Evolutionary conservation across 2,113 vertebrate genomes (phyloP).

Genomic region (Chauna torquata): DNA sequence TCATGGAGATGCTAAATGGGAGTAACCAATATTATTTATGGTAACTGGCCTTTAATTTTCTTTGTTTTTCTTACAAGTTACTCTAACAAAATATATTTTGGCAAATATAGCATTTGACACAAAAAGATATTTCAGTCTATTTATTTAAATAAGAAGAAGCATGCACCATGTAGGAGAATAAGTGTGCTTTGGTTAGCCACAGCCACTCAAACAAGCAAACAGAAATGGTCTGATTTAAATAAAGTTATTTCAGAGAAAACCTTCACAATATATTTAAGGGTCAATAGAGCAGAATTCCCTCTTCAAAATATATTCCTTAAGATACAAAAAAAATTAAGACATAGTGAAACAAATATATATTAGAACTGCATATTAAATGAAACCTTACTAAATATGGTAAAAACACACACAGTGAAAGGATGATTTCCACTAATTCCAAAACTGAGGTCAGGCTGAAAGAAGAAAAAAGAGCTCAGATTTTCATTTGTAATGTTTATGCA

Average conservation of each 20-base stretch:
- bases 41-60: background rate
- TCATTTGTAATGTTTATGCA: constrained; percentile 7
- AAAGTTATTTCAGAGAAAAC: background rate
- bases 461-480: constrained; percentile 1
- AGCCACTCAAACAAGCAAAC: background rate
- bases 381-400: background rate
- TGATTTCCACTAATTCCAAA: background rate
- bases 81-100: background rate
- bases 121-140: background rate
- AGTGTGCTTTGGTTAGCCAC: background rate
- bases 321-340: background rate
- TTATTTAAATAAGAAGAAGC: background rate
- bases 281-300: background rate
- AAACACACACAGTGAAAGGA: background rate
- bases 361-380: background rate
- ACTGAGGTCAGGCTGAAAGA: background rate
- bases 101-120: background rate
- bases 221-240: background rate
- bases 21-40: background rate
- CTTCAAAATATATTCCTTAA: background rate
- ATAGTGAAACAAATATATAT: background rate
- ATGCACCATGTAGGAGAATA: no score
- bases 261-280: background rate
- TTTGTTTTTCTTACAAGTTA: background rate
- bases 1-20: background rate